Conservation (phyloP, 2,888 invertebrate species). For the Nasonovia ribisnigri region DNA sequence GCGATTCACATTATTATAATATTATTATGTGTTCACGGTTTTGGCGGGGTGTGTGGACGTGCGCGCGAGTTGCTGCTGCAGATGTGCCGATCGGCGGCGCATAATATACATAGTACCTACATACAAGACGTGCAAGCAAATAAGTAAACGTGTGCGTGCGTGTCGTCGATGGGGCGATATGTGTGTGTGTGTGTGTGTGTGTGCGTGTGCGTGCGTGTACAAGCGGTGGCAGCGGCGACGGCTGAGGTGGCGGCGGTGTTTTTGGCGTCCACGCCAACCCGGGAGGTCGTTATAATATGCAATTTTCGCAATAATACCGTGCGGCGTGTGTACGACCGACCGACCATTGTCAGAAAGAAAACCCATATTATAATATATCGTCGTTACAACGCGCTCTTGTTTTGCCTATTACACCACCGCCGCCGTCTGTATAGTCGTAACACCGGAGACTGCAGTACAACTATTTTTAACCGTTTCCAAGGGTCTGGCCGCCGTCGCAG, state of each 20-base stretch:
- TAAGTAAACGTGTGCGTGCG: background rate
- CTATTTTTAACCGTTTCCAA: constrained; percentile 59
- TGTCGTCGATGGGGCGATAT: background rate
- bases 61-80: background rate
- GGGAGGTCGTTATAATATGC: constrained; percentile 20
- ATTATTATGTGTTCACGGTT: background rate
- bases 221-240: background rate
- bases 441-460: background rate
- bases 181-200: background rate
- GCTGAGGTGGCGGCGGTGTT: background rate
- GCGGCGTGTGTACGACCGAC: background rate
- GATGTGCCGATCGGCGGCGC: background rate
- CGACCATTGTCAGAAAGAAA: constrained; percentile 17
- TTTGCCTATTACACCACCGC: constrained; percentile 11
- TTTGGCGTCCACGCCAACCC: constrained; percentile 31
- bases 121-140: background rate
- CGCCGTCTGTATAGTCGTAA: constrained; percentile 1
- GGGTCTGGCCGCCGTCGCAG: constrained; percentile 42
- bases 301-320: constrained; percentile 20
- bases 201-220: background rate
- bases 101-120: background rate
- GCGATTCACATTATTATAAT: constrained; percentile 3
- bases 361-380: constrained; percentile 10
- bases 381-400: background rate
- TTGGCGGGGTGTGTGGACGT: background rate